Conservation (phyloP, 2,797 vertebrate species). For the Aplochiton taeniatus region DNA sequence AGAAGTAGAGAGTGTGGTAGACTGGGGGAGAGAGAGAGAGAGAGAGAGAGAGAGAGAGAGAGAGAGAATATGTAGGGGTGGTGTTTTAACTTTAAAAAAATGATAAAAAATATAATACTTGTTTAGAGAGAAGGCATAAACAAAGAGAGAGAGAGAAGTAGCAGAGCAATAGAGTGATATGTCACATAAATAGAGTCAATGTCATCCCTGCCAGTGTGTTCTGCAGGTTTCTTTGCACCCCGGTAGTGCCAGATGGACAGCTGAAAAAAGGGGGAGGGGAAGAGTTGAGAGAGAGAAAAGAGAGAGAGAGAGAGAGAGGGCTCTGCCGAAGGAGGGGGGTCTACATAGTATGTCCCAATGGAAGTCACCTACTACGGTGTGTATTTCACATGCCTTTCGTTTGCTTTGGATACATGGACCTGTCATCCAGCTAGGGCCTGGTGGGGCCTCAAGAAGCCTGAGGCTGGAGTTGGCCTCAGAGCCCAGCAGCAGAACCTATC, state of each 20-base stretch:
- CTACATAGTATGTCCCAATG: not conserved
- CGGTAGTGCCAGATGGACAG: not conserved
- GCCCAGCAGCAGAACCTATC: not conserved
- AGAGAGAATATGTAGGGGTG: not conserved
- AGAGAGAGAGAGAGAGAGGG: not conserved
- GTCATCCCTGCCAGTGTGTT: constrained; percentile 31
- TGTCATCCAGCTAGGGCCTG: not conserved
- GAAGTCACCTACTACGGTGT: no score
- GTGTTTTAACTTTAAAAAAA: no score
- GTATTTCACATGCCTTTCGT: no score
- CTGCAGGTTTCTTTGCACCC: constrained; percentile 18
- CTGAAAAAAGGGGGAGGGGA: not conserved
- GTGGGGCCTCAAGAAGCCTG: not conserved
- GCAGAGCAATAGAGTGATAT: no score
- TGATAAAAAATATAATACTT: no score
- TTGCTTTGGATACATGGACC: not conserved
- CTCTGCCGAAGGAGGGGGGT: not conserved
- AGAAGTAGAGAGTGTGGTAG: not conserved
- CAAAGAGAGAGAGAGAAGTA: not conserved
- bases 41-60: constrained; percentile 1
- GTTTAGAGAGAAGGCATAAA: not conserved
- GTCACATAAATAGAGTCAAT: constrained; percentile 38
- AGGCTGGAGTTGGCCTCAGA: not conserved
- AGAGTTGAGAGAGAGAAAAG: not conserved
- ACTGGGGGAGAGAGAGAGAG: not conserved